These are phyloP conservation scores for Acipenser transmontanus DNA, from an alignment of 2,797 vertebrate genomes.

Conservation along the genomic window DNA sequence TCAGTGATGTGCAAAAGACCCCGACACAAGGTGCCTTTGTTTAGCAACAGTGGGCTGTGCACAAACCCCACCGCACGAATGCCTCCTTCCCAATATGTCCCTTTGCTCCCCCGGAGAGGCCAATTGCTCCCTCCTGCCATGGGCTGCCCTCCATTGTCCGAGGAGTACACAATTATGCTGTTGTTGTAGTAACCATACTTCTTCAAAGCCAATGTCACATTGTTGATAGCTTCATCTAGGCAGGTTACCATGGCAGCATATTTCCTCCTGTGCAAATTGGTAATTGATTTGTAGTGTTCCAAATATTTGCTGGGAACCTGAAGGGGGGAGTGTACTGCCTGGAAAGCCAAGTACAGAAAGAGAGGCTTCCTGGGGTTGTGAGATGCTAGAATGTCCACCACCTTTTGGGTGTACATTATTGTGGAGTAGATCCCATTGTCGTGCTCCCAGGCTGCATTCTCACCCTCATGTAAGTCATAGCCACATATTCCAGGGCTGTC, in stretches of 20 bases:
- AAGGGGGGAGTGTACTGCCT: constrained; percentile 89
- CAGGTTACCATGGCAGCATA: constrained; percentile 94
- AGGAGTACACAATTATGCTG: constrained; percentile 87
- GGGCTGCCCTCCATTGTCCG: constrained; percentile 91
- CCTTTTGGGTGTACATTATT: constrained; percentile 86
- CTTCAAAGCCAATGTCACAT: constrained; percentile 81
- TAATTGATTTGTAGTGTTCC: constrained; percentile 81
- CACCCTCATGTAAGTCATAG: constrained; percentile 87
- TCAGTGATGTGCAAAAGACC: constrained; percentile 93
- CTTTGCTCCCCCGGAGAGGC: constrained; percentile 91
- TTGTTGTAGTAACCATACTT: constrained; percentile 85
- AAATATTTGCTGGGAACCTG: constrained; percentile 86
- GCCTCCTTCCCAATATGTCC: constrained; percentile 92
- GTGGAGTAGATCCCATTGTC: constrained; percentile 88
- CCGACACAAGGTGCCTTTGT: constrained; percentile 76
- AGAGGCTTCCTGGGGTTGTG: constrained; percentile 75
- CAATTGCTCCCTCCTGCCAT: constrained; percentile 88
- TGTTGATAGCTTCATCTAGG: constrained; percentile 85
- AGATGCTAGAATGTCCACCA: constrained; percentile 74
- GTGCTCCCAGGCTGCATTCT: constrained; percentile 87
- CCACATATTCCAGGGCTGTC: constrained; percentile 88
- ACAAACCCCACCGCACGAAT: constrained; percentile 90
- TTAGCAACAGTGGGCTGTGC: constrained; percentile 83
- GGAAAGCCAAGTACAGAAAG: constrained; percentile 89
- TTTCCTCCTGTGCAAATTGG: constrained; percentile 78